Percentiles rank a stretch among this genome's conserved stretches.
phyloP scores from a whole-genome alignment of 92 coral and sea anemone genomes.

The Blastomussa wellsi region DNA sequence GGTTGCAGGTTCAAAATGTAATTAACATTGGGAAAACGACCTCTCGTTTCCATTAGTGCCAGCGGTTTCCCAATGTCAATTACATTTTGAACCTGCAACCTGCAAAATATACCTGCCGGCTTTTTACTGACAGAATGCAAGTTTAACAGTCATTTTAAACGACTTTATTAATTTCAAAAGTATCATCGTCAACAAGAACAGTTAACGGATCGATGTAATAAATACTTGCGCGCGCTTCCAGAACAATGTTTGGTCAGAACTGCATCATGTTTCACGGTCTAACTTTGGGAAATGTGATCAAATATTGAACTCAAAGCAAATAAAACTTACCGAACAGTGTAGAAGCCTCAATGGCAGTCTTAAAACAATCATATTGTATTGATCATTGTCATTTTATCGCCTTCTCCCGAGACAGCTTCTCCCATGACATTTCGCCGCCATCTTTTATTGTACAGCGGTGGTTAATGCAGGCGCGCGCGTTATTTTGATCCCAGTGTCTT shows the following conservation, averaged over 20 bases:
- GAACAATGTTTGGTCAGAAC: background rate
- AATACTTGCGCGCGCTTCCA: too few species aligned
- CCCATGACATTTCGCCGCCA: conserved; percentile 30
- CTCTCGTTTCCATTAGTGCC: too few species aligned
- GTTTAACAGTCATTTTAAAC: too few species aligned
- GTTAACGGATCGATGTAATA: too few species aligned
- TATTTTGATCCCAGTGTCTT: background rate
- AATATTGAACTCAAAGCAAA: background rate
- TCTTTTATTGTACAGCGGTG: conserved; percentile 48
- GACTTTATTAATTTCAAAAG: too few species aligned
- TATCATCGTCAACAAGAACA: too few species aligned
- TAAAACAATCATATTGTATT: conserved; percentile 1
- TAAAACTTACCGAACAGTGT: conserved; percentile 20
- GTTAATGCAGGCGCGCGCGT: conserved; percentile 13
- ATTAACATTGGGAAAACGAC: too few species aligned
- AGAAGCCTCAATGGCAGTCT: conserved; percentile 7
- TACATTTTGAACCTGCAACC: too few species aligned
- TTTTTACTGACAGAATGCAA: too few species aligned
- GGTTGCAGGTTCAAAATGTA: too few species aligned
- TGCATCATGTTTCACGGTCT: background rate
- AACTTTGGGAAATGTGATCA: background rate
- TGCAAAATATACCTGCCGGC: too few species aligned
- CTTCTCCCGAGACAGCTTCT: background rate
- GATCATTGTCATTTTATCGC: background rate
- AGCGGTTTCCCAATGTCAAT: too few species aligned